A percentile compares a stretch with the other conserved stretches of the same genome.
These are phyloP conservation scores for Phalanger gymnotis DNA, from an alignment of 2,797 vertebrate species.

Conservation along the genomic window DNA sequence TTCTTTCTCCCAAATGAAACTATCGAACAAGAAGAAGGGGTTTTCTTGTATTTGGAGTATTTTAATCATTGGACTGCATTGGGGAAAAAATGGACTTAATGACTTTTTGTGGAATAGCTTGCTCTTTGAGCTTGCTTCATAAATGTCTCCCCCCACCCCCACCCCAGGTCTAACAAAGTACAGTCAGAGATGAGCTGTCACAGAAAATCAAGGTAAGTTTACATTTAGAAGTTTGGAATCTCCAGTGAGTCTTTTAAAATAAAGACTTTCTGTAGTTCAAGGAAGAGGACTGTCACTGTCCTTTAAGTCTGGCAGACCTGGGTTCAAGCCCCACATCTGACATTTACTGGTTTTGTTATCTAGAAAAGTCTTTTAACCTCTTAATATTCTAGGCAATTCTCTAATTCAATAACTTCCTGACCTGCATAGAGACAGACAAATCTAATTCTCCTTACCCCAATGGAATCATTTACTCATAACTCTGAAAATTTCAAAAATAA, in stretches of 20 bases:
- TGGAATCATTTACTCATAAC: background rate
- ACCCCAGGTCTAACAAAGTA: background rate
- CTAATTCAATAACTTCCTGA: background rate
- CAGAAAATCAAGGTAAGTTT: background rate
- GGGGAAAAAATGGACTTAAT: background rate
- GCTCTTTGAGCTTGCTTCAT: background rate
- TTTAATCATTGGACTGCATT: background rate
- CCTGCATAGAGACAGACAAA: background rate
- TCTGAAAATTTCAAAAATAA: background rate
- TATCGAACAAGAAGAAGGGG: slow-evolving; percentile 10
- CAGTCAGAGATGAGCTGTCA: background rate
- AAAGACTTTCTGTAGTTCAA: background rate
- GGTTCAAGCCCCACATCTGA: background rate
- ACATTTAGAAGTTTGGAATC: background rate
- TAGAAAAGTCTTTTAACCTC: background rate
- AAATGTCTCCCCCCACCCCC: too few species aligned
- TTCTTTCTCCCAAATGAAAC: slow-evolving; percentile 2
- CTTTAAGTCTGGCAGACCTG: background rate
- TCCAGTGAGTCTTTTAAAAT: background rate
- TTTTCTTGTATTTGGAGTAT: background rate
- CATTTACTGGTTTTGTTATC: background rate
- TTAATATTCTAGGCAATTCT: background rate
- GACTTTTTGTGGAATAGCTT: background rate
- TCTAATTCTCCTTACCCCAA: background rate
- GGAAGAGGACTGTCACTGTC: background rate